Evolutionary conservation across 2,797 vertebrate species (phyloP).

Genomic region (Aldrovandia affinis): DNA sequence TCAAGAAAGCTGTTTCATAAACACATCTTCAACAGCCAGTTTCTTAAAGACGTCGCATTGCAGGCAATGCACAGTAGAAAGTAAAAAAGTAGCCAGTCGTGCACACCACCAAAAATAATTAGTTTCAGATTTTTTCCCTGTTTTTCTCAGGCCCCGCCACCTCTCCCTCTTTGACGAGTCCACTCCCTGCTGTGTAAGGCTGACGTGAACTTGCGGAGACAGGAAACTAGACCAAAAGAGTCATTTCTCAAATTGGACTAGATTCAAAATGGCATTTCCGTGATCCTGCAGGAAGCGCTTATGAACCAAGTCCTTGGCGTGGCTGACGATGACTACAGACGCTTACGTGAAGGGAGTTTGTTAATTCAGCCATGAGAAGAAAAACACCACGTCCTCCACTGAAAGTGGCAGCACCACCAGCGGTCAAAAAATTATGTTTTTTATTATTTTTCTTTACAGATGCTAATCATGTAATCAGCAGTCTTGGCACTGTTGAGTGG

Average conservation of each 20-base stretch:
- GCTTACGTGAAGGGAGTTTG: too few species aligned
- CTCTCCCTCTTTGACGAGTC: not conserved
- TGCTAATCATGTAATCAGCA: slow-evolving; percentile 3
- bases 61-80: not conserved
- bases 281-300: not conserved
- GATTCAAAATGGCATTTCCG: not conserved
- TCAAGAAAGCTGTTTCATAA: not conserved
- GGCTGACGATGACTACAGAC: not conserved
- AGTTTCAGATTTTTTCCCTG: too few species aligned
- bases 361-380: not conserved
- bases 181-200: not conserved
- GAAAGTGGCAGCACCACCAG: not conserved
- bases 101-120: too few species aligned
- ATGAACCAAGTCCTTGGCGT: not conserved
- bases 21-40: not conserved
- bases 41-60: not conserved
- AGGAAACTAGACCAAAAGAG: not conserved
- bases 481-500: not conserved
- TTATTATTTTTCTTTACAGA: not conserved
- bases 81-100: too few species aligned
- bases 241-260: not conserved
- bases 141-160: too few species aligned
- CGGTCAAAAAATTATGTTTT: not conserved
- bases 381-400: not conserved
- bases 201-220: not conserved